Percentiles rank a stretch among this genome's conserved stretches.
These are phyloP conservation scores for Drosophila elegans DNA, from an alignment of 1,140 invertebrate genomes.

Conservation along the genomic window DNA sequence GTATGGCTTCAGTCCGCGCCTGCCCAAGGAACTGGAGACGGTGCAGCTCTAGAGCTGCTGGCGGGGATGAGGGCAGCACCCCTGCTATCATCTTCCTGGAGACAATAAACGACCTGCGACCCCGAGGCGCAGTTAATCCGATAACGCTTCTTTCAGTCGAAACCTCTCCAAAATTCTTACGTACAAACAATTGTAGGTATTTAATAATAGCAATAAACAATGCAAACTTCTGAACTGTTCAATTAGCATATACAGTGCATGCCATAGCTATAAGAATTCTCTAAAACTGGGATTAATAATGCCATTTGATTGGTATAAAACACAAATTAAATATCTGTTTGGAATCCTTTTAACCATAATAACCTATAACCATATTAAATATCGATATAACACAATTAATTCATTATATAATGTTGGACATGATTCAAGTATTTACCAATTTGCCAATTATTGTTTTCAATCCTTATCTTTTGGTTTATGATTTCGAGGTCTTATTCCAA, in stretches of 20 bases:
- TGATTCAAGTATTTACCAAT: too few relatives aligned
- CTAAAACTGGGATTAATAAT: not conserved
- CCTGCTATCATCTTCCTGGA: constrained; percentile 21
- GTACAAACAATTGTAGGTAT: constrained; percentile 35
- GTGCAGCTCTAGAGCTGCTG: constrained; percentile 29
- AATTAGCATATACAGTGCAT: constrained; percentile 28
- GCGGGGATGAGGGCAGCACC: not conserved
- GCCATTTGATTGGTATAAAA: too few relatives aligned
- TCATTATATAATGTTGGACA: too few relatives aligned
- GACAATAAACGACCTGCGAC: constrained; percentile 47
- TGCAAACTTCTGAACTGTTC: constrained; percentile 11
- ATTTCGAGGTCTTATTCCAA: constrained; percentile 4
- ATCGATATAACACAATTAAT: too few relatives aligned
- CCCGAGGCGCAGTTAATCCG: constrained; percentile 7
- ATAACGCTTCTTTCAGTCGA: constrained; percentile 18
- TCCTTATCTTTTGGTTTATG: not conserved
- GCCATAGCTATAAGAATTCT: constrained; percentile 15
- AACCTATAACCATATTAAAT: too few relatives aligned
- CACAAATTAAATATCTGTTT: too few relatives aligned
- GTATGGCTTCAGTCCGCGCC: constrained; percentile 62
- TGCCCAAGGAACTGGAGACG: constrained; percentile 51
- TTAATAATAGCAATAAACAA: constrained; percentile 29
- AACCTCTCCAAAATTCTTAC: constrained; percentile 13
- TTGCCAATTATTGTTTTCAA: too few relatives aligned
- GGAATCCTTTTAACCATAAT: too few relatives aligned